Evolutionary conservation across 2,888 invertebrate genomes (phyloP).

Genomic region (Platerodrilus igneus): DNA sequence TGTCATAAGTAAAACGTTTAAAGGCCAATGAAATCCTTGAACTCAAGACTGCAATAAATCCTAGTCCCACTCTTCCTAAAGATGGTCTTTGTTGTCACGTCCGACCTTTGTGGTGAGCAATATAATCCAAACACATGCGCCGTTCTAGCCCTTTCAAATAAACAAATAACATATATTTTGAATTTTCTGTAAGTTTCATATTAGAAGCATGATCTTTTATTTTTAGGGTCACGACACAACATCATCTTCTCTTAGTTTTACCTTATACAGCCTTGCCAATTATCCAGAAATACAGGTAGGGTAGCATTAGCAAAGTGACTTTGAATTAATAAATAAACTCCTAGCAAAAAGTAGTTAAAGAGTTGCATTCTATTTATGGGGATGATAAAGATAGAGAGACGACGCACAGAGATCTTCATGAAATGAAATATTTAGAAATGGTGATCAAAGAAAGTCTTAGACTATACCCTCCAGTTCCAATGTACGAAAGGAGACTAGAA

Average conservation of each 20-base stretch:
- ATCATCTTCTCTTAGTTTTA: constrained; percentile 47
- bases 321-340: background rate
- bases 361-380: constrained; percentile 42
- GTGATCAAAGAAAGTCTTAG: constrained; percentile 54
- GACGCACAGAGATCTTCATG: constrained; percentile 44
- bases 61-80: no score
- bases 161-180: no score
- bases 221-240: constrained; percentile 51
- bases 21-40: no score
- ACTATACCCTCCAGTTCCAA: constrained; percentile 53
- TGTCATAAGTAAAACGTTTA: no score
- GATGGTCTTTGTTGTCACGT: no score
- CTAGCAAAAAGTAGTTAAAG: constrained; percentile 40
- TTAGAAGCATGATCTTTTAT: no score
- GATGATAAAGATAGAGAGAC: constrained; percentile 29
- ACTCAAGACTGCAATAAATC: no score
- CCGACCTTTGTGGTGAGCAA: no score
- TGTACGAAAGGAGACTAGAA: constrained; percentile 46
- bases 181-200: no score
- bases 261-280: constrained; percentile 46
- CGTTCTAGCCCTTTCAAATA: no score
- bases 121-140: no score
- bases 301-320: no score
- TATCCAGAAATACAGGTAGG: constrained; percentile 44
- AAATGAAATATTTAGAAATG: constrained; percentile 54